These are phyloP conservation scores for Orius laevigatus DNA, from an alignment of 1,140 invertebrate species.

Conservation along the genomic window DNA sequence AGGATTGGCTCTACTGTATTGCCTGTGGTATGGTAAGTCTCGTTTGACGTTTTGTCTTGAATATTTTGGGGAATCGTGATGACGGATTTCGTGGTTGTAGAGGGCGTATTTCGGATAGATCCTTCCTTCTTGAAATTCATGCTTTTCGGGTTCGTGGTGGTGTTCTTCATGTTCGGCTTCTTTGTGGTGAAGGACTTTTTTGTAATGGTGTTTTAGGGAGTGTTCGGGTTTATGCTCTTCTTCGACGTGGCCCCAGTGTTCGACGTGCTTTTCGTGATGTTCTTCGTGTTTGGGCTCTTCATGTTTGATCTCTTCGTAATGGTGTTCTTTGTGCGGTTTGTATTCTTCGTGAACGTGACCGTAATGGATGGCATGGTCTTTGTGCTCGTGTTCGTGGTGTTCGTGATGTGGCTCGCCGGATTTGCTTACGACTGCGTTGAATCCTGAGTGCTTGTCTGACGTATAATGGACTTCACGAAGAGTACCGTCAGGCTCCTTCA, in stretches of 20 bases:
- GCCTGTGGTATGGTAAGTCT: not conserved
- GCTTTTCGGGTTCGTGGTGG: no score
- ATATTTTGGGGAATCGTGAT: not conserved
- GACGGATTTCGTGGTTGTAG: not conserved
- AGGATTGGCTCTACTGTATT: not conserved
- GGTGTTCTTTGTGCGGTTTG: not conserved
- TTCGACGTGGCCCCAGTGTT: no score
- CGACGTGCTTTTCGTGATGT: not conserved
- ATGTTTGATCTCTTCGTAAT: not conserved
- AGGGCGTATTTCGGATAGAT: no score
- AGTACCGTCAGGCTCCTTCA: slow-evolving; percentile 30
- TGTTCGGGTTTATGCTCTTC: no score
- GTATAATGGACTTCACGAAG: slow-evolving; percentile 30
- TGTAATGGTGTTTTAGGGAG: no score
- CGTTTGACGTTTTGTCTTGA: not conserved
- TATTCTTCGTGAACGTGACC: not conserved
- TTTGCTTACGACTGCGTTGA: slow-evolving; percentile 27
- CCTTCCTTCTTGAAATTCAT: no score
- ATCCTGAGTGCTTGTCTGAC: slow-evolving; percentile 29
- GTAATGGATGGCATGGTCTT: not conserved
- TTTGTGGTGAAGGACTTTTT: no score
- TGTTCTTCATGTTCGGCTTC: no score
- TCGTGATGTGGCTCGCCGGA: not conserved
- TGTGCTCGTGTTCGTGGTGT: not conserved
- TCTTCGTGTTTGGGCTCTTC: not conserved